Base-by-base conservation (phyloP, 2,888 invertebrate species). In the Stenotaenia linearis region DNA sequence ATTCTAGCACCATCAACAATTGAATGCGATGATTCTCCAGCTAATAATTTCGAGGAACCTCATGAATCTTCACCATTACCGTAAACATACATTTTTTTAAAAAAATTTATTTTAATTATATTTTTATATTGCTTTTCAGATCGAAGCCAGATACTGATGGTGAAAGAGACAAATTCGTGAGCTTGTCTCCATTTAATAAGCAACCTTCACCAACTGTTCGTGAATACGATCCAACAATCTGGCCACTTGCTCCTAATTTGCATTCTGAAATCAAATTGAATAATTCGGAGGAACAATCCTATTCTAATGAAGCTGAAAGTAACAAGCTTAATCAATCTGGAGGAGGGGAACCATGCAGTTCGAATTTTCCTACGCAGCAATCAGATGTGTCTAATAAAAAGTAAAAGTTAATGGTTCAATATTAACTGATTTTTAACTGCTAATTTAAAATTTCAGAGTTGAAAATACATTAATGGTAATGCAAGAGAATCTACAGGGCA, bases 1-100 rank as follows among this genome's bases (percentile, higher is more conserved):
- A 96, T 96, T 83, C 89, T 96, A 5, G 82, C 80, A 28, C 82
- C 82, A 37, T 61, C 28, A 18, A 69, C 69, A 10, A 28, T 10
- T 28, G 69, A 69, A 12, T 69, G 69, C 25, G 69, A 28, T 69
- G 28, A 3, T 15, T 9, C 23, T 56, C 10, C 56, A 56, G 21
- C 56, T 21, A 23, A 56, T 23, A 23, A 0, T 10, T 56, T 56
- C 10, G 56, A 18, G 56, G 56, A 56, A 10, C 23, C 12, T 69
- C 10, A 28, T 23, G 10, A 28, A 28, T 12, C 12, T 1, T 28
- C 75, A 7, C 23, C 21, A 32, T 7, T 35, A n/a, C 35, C 4
- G 32, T 37, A 75, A 50, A 50, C 18, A 69, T 45, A 45, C 3
- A 45, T 25, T 25, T 69, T 28, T 69, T 6, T n/a, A n/a, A n/a